phyloP scores from a whole-genome alignment of 1,140 invertebrate genomes.

The Platorchestia sp. region DNA sequence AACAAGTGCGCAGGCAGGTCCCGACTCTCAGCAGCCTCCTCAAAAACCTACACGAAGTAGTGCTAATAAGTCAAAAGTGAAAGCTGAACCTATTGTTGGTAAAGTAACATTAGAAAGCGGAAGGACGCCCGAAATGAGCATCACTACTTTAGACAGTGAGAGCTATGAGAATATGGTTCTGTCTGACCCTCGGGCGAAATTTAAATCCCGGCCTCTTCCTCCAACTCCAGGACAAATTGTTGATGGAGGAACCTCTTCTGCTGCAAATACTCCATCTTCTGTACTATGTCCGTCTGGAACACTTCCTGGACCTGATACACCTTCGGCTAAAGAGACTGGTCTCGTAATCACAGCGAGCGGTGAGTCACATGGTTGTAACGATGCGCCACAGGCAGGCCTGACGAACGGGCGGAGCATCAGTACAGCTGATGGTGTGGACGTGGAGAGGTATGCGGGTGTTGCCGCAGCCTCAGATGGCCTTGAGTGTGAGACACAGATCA shows the following conservation, averaged over 20 bases:
- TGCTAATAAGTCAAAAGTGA: neutral
- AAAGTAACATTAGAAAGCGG: slow-evolving; percentile 21
- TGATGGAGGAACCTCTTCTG: neutral
- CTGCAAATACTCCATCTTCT: neutral
- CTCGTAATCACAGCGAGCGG: slow-evolving; percentile 18
- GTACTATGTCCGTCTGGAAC: slow-evolving; percentile 56
- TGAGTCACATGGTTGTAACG: slow-evolving; percentile 21
- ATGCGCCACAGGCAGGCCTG: neutral
- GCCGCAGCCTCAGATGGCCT: neutral
- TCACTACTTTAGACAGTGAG: slow-evolving; percentile 55
- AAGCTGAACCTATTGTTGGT: slow-evolving; percentile 32
- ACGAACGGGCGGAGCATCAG: neutral
- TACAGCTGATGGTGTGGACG: slow-evolving; percentile 51
- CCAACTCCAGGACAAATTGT: slow-evolving; percentile 62
- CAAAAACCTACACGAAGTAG: neutral
- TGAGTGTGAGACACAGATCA: slow-evolving; percentile 56
- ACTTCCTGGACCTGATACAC: slow-evolving; percentile 40
- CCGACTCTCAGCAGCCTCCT: neutral
- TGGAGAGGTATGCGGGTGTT: neutral
- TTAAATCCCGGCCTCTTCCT: slow-evolving; percentile 60
- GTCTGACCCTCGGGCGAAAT: slow-evolving; percentile 31
- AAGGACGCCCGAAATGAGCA: slow-evolving; percentile 24
- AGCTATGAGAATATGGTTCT: slow-evolving; percentile 63
- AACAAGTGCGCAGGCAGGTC: neutral
- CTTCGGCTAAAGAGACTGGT: neutral